Percentiles rank a stretch among this genome's conserved stretches.
Evolutionary conservation across 2,797 vertebrate genomes (phyloP).

Genomic region (Melanotaenia pygmaea): DNA sequence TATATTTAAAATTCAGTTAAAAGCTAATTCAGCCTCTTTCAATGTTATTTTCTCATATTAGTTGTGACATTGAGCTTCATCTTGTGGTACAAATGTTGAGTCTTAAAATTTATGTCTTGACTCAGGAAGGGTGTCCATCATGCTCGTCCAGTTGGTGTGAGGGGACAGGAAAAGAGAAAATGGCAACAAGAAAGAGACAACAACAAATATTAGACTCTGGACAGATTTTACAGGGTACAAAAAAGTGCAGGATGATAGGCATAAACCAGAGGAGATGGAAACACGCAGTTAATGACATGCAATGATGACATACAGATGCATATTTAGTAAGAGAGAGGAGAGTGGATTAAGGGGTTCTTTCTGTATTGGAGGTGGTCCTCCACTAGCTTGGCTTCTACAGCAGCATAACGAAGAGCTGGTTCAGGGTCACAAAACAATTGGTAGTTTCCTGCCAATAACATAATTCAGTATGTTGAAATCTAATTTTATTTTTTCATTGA

Average conservation of each 20-base stretch:
- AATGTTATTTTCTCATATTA: not conserved
- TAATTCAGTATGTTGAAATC: conserved; percentile 2
- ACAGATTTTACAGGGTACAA: no score
- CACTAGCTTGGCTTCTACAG: not conserved
- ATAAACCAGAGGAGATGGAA: not conserved
- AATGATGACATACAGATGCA: not conserved
- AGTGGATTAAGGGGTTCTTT: not conserved
- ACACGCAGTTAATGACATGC: not conserved
- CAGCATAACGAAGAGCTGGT: not conserved
- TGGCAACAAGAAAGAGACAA: not conserved
- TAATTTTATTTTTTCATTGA: not conserved
- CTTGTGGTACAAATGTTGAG: not conserved
- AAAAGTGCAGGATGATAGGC: not conserved
- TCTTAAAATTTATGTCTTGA: not conserved
- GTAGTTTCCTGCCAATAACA: not conserved
- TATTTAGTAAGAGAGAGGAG: not conserved
- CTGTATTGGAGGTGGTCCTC: not conserved
- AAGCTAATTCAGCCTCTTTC: not conserved
- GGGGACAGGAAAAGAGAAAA: not conserved
- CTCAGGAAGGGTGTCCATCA: not conserved
- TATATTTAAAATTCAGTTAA: no score
- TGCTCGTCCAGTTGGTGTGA: not conserved
- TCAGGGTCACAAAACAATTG: not conserved
- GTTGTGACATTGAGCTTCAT: not conserved
- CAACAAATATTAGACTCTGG: not conserved